These are phyloP conservation scores for Drosophila flavopinicola DNA, from an alignment of 2,888 invertebrate genomes.

Conservation along the genomic window DNA sequence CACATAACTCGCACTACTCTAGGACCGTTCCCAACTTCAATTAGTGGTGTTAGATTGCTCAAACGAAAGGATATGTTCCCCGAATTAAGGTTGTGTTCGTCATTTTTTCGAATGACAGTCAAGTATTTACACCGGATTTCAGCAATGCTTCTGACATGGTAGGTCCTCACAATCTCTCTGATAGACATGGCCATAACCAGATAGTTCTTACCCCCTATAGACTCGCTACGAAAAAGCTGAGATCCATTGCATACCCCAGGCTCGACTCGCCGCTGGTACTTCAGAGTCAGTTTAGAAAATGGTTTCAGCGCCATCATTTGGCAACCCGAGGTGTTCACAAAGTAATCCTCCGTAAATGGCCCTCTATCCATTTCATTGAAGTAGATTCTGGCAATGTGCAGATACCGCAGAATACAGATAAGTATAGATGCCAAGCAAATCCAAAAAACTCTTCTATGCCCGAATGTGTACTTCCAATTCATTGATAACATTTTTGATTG, in stretches of 20 bases:
- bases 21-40: neutral
- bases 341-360: neutral
- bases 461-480: neutral
- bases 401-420: slow-evolving; percentile 7
- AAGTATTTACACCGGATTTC: slow-evolving; percentile 5
- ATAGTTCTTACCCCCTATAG: neutral
- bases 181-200: slow-evolving; percentile 59
- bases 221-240: slow-evolving; percentile 4
- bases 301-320: slow-evolving; percentile 28
- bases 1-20: slow-evolving; percentile 5
- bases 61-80: neutral
- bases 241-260: slow-evolving; percentile 4
- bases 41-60: neutral
- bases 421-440: slow-evolving; percentile 11
- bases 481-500: neutral
- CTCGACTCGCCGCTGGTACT: neutral
- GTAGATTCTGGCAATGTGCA: neutral
- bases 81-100: neutral
- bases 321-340: slow-evolving; percentile 47
- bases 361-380: neutral
- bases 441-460: neutral
- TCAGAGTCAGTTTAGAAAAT: neutral
- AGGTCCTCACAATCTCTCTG: slow-evolving; percentile 82
- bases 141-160: neutral
- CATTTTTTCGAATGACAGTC: neutral